A percentile compares a stretch with the other conserved stretches of the same genome.
Conservation (phyloP, 1,140 invertebrate species). For the Propsilocerus akamusi region DNA sequence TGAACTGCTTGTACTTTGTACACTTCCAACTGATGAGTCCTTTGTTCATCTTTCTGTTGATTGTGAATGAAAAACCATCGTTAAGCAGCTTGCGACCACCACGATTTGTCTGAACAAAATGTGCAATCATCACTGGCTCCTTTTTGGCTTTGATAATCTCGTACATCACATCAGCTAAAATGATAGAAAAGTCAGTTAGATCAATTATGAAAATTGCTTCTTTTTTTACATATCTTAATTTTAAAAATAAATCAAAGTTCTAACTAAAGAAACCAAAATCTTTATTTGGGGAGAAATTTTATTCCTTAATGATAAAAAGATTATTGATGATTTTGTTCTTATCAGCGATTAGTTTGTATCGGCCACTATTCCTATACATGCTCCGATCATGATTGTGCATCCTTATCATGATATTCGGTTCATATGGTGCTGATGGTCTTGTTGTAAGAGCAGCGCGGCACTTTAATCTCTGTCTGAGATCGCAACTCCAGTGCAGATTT, state of each 20-base stretch:
- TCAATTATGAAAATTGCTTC: background rate
- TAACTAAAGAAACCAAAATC: background rate
- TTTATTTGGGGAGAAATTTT: background rate
- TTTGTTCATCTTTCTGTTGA: background rate
- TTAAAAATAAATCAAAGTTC: background rate
- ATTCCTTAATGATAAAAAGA: background rate
- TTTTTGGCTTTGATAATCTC: background rate
- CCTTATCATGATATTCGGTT: background rate
- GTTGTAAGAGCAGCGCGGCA: background rate
- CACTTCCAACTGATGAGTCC: background rate
- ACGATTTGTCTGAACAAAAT: background rate
- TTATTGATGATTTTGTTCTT: background rate
- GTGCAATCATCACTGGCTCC: background rate
- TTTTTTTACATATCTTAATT: background rate
- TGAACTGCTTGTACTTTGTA: constrained; percentile 6
- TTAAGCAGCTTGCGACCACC: background rate
- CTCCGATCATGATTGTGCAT: background rate
- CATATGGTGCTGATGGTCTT: background rate
- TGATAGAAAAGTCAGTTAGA: background rate
- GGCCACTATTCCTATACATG: background rate
- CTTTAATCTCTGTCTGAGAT: background rate
- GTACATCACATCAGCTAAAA: background rate
- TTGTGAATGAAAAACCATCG: background rate
- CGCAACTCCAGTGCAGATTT: background rate
- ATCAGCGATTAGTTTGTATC: background rate